These are phyloP conservation scores for Allygus modestus DNA, from an alignment of 2,888 invertebrate species.

Conservation along the genomic window DNA sequence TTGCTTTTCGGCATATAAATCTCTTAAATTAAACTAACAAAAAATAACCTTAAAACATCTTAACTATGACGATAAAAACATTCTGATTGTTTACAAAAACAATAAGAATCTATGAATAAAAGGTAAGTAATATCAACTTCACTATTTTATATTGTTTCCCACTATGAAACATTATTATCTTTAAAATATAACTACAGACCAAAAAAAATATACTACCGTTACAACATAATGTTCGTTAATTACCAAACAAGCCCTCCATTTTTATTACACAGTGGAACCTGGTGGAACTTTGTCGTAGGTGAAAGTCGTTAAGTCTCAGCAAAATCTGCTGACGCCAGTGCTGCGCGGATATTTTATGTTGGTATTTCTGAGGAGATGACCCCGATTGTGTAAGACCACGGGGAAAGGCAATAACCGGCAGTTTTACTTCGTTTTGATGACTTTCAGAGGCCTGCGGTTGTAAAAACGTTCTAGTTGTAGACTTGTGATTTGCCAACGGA, in stretches of 20 bases:
- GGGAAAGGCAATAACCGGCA: constrained; percentile 36
- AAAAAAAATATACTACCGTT: not conserved
- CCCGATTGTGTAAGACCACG: constrained; percentile 28
- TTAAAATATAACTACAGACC: not conserved
- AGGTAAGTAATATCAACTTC: no score
- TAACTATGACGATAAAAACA: no score
- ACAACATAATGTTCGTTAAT: not conserved
- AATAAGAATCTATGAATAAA: no score
- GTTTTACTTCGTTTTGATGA: constrained; percentile 39
- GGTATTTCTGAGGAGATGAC: constrained; percentile 12
- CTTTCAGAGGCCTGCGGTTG: constrained; percentile 12
- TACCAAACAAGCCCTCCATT: not conserved
- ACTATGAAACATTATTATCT: no score
- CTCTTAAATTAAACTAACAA: no score
- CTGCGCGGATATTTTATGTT: constrained; percentile 11
- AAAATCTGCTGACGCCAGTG: not conserved
- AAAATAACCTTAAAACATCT: no score
- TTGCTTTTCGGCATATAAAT: no score
- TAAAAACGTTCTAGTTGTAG: constrained; percentile 20
- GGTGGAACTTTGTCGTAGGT: not conserved
- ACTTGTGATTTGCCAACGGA: not conserved
- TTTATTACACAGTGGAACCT: not conserved
- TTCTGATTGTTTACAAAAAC: no score
- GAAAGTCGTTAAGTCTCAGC: not conserved
- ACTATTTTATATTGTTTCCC: no score